phyloP scores from a whole-genome alignment of 2,797 vertebrate genomes.

The Heterohyrax brucei region DNA sequence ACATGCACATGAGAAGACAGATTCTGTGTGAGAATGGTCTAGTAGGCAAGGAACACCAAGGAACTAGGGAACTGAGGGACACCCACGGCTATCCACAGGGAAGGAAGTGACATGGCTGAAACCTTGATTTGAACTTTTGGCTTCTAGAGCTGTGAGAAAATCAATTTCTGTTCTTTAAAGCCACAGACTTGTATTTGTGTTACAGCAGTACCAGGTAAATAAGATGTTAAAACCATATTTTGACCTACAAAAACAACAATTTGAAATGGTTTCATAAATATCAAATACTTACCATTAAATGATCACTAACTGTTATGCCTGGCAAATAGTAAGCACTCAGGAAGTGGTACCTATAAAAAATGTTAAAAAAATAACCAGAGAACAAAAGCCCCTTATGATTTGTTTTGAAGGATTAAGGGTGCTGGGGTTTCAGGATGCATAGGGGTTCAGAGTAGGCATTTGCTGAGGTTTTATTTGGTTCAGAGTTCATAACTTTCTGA shows the following conservation, averaged over 20 bases:
- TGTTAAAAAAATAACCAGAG: not conserved
- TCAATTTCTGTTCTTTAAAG: not conserved
- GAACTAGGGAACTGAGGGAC: not conserved
- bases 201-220: not conserved
- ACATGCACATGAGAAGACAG: not conserved
- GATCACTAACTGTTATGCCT: not conserved
- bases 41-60: not conserved
- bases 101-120: not conserved
- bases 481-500: not conserved
- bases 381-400: not conserved
- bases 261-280: not conserved
- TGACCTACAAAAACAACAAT: not conserved
- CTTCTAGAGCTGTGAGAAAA: not conserved
- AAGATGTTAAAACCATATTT: not conserved
- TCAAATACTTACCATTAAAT: not conserved
- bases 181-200: not conserved
- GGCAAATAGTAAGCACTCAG: not conserved
- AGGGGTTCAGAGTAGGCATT: not conserved
- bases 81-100: not conserved
- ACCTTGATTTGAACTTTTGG: not conserved
- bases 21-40: not conserved
- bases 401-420: not conserved
- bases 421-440: not conserved
- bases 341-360: slow-evolving; percentile 26
- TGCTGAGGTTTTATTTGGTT: not conserved